Base-by-base conservation (phyloP, 2,113 vertebrate species). In the Lepidothrix coronata region DNA sequence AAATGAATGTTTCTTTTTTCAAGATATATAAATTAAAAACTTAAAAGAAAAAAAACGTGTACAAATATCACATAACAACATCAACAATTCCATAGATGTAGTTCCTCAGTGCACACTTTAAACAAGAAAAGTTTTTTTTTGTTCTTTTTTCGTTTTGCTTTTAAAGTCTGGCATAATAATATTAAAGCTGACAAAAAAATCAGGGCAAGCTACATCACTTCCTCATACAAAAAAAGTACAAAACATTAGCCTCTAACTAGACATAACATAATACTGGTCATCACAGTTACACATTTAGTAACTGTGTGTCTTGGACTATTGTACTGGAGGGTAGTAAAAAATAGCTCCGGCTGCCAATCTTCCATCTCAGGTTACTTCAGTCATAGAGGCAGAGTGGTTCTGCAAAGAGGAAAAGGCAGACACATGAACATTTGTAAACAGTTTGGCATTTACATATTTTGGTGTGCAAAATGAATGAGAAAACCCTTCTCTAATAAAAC, bases 321-420 rank as follows among this genome's bases (percentile, higher is more conserved):
- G 98, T 98, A 98, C 98, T 98, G 98, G 98, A 97, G 86, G 85
- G 93, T 95, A 91, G 98, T 99, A 98, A 98, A 99, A 99, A 98
- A 98, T 98, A 98, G 98, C 98, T 98, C 98, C 97, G 52, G 97
- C 94, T 98, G 97, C 66, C 82, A 15, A 1, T 91, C 91, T 97
- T 97, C 97, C 97, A 96, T 98, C 98, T 99, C 99, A 99, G 98
- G 99, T 99, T 95, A 99, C 99, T 98, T 99, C 99, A 21, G 99
- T 99, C 99, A 99, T 99, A 83, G 99, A 99, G 85, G 99, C 98
- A 58, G 99, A 99, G 97, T 99, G 99, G 97, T 99, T 99, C 99
- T 99, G 98, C 59, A 97, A 95, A 95, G 85, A 96, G 12, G 18
- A 86, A 88, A 88, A 96, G 46, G 44, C 67, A 97, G 82, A 97